These are phyloP conservation scores for Hyphantria cunea DNA, from an alignment of 1,140 invertebrate species.

Conservation along the genomic window DNA sequence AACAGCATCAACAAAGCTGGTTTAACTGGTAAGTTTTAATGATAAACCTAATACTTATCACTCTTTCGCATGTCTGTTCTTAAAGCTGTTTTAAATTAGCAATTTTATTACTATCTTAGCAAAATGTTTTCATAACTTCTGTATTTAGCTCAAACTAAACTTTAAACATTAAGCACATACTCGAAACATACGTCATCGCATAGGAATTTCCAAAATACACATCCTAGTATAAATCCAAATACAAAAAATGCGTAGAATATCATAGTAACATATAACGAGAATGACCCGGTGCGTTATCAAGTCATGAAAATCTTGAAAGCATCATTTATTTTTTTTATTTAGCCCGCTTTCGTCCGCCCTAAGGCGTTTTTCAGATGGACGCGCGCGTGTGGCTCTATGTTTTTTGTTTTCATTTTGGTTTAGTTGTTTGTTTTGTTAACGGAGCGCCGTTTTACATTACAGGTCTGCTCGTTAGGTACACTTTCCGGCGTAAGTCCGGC, in stretches of 20 bases:
- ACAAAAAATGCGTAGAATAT: slow-evolving; percentile 46
- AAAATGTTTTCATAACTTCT: slow-evolving; percentile 41
- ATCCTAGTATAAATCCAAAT: slow-evolving; percentile 38
- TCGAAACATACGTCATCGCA: slow-evolving; percentile 36
- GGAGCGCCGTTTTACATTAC: slow-evolving; percentile 79
- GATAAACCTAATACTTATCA: background rate
- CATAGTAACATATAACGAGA: slow-evolving; percentile 58
- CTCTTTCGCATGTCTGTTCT: slow-evolving; percentile 19
- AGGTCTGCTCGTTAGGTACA: slow-evolving; percentile 83
- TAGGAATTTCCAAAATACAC: slow-evolving; percentile 40
- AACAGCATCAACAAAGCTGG: slow-evolving; percentile 85
- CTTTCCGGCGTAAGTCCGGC: slow-evolving; percentile 82
- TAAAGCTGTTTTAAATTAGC: slow-evolving; percentile 17
- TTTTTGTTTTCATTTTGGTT: slow-evolving; percentile 60
- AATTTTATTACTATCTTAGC: slow-evolving; percentile 14
- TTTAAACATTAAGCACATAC: slow-evolving; percentile 39
- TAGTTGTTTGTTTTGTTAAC: slow-evolving; percentile 76
- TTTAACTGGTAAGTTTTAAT: slow-evolving; percentile 81
- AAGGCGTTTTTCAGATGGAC: slow-evolving; percentile 75
- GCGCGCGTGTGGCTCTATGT: slow-evolving; percentile 60
- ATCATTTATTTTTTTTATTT: slow-evolving; percentile 56
- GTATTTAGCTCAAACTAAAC: slow-evolving; percentile 63
- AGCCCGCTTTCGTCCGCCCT: slow-evolving; percentile 69
- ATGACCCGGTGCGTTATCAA: slow-evolving; percentile 60
- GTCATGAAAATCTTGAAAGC: slow-evolving; percentile 58